Conservation (phyloP, 2,888 invertebrate genomes). For the Sinotaia quadrata region DNA sequence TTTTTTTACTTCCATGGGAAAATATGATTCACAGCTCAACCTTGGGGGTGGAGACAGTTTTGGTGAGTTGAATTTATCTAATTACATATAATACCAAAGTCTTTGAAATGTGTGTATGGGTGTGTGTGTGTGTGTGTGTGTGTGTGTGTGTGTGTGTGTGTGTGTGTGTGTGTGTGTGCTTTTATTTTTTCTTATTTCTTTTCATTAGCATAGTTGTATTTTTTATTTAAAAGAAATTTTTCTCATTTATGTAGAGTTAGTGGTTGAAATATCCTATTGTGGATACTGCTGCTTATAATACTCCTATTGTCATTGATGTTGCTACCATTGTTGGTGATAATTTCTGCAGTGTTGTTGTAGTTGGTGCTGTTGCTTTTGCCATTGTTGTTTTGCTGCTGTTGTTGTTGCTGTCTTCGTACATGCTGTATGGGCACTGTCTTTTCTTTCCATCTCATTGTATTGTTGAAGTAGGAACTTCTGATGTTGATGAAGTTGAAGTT, state of each 20-base stretch:
- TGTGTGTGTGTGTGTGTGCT: not conserved
- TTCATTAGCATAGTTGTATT: not conserved
- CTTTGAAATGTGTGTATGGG: not conserved
- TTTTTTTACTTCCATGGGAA: constrained; percentile 94
- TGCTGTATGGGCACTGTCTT: no score
- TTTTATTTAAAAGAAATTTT: not conserved
- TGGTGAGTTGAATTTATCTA: constrained; percentile 78
- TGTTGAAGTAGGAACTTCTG: no score
- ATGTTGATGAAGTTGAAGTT: no score
- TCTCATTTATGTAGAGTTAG: not conserved
- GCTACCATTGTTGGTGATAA: no score
- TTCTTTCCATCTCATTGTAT: no score
- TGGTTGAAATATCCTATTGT: not conserved
- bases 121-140: constrained; percentile 3
- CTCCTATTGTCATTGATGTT: no score
- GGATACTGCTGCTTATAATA: no score
- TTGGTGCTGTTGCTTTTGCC: no score
- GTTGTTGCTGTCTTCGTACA: no score
- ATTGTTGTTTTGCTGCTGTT: no score
- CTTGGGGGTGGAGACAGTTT: constrained; percentile 99
- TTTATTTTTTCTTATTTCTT: not conserved
- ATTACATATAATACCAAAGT: not conserved
- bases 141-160: not conserved
- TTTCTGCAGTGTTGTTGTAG: no score
- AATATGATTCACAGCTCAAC: constrained; percentile 97